Evolutionary conservation across 2,797 vertebrate species (phyloP).

Genomic region (Trachops cirrhosus): DNA sequence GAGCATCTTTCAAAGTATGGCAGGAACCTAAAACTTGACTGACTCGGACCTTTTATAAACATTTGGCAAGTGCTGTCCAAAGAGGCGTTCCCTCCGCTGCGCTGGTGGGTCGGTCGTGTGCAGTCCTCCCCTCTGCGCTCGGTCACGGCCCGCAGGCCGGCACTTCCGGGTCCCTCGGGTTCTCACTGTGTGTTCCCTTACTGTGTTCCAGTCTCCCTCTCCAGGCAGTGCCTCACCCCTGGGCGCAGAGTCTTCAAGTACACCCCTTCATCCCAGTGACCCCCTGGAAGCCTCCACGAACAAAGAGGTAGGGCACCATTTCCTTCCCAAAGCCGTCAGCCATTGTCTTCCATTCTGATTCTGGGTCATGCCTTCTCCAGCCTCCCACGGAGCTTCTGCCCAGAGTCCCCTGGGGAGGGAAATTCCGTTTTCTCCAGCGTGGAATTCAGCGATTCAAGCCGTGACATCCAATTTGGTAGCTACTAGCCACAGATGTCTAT

Average conservation of each 20-base stretch:
- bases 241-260: constrained; percentile 92
- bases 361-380: neutral
- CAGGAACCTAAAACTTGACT: neutral
- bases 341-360: neutral
- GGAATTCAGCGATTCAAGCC: neutral
- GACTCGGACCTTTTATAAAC: too few relatives aligned
- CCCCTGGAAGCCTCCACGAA: constrained; percentile 86
- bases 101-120: rapidly evolving
- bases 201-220: constrained; percentile 88
- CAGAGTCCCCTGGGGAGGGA: neutral
- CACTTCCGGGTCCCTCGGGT: neutral
- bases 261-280: constrained; percentile 88
- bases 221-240: constrained; percentile 91
- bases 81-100: neutral
- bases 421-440: neutral
- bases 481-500: neutral
- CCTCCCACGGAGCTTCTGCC: neutral
- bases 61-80: neutral
- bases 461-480: neutral
- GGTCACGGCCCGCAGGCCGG: neutral
- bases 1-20: neutral
- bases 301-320: constrained; percentile 88
- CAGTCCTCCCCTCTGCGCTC: neutral
- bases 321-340: neutral
- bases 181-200: constrained; percentile 71